Conservation (phyloP, 2,888 invertebrate genomes). For the Cheilosia vernalis region DNA sequence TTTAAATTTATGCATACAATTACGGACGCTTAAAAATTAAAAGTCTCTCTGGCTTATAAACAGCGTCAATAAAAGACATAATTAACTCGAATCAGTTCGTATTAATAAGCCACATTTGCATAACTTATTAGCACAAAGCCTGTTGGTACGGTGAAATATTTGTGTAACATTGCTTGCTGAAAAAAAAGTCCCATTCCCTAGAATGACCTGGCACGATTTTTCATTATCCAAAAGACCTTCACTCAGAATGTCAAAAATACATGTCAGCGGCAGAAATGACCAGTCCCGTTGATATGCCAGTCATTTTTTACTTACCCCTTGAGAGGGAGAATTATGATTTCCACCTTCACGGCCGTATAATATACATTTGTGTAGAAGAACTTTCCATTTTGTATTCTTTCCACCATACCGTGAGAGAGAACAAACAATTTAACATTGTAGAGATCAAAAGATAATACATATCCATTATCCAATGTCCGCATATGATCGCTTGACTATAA, state of each 20-base stretch:
- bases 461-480: constrained; percentile 60
- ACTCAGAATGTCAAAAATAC: constrained; percentile 31
- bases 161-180: neutral
- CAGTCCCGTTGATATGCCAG: constrained; percentile 52
- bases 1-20: constrained; percentile 49
- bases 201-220: constrained; percentile 20
- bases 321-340: constrained; percentile 19
- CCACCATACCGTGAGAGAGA: constrained; percentile 1
- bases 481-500: constrained; percentile 72
- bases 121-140: constrained; percentile 47
- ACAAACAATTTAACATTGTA: constrained; percentile 54
- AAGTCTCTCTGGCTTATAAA: constrained; percentile 3
- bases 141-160: neutral
- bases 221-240: constrained; percentile 36
- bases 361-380: neutral
- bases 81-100: constrained; percentile 35
- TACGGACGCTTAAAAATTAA: constrained; percentile 22
- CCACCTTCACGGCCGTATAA: neutral
- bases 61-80: constrained; percentile 38
- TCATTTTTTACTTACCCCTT: constrained; percentile 23
- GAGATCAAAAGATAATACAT: constrained; percentile 65
- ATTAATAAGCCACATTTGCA: constrained; percentile 49
- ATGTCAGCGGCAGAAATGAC: constrained; percentile 35
- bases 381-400: neutral
- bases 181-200: constrained; percentile 5